A percentile compares a stretch with the other conserved stretches of the same genome.
Conservation (phyloP, 2,797 vertebrate species). For the Enteromius fasciolatus region DNA sequence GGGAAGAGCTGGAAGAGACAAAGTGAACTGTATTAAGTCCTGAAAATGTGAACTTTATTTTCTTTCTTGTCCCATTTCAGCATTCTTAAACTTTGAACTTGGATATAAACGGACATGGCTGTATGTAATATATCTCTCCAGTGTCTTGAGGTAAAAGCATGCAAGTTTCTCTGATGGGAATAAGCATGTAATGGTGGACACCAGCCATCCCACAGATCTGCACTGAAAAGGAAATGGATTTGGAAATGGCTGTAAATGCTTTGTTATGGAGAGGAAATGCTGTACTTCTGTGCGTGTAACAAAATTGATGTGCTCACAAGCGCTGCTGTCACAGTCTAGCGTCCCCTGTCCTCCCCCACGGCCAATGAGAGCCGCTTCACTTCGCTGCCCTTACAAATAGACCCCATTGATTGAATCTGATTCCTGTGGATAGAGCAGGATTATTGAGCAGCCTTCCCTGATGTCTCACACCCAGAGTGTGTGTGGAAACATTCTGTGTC, state of each 20-base stretch:
- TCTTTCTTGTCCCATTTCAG: background rate
- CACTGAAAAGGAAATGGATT: slow-evolving; percentile 19
- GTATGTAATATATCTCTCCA: background rate
- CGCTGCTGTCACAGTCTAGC: slow-evolving; percentile 62
- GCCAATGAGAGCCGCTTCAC: slow-evolving; percentile 76
- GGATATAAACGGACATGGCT: background rate
- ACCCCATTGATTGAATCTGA: slow-evolving; percentile 83
- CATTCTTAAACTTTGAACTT: background rate
- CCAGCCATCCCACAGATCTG: background rate
- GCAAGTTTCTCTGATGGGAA: background rate
- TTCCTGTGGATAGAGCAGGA: slow-evolving; percentile 80
- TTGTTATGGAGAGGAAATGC: slow-evolving; percentile 14
- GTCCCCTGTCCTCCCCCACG: slow-evolving; percentile 63
- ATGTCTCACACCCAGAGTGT: slow-evolving; percentile 47
- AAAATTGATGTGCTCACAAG: slow-evolving; percentile 57
- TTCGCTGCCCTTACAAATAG: slow-evolving; percentile 82
- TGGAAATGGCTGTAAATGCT: background rate
- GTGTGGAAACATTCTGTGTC: slow-evolving; percentile 64
- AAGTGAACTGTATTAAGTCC: background rate
- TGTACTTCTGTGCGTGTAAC: slow-evolving; percentile 44
- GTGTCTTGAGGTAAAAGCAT: background rate
- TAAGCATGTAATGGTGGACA: background rate
- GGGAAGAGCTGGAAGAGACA: background rate
- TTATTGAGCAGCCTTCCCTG: slow-evolving; percentile 77
- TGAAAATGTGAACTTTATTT: background rate